Conservation (phyloP, 2,113 vertebrate genomes). For the Bubo scandiacus region DNA sequence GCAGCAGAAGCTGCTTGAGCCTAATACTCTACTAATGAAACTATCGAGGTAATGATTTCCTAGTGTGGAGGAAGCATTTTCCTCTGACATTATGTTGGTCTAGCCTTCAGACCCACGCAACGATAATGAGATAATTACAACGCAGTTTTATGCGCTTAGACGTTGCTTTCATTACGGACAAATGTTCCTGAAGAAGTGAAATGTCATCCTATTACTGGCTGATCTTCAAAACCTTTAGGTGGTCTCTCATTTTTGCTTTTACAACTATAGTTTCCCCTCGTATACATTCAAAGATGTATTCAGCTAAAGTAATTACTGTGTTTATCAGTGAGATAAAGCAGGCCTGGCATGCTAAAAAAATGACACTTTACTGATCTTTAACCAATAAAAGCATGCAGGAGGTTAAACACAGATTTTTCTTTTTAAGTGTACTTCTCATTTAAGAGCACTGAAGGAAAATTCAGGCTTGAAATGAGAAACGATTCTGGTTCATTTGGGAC, state of each 20-base stretch:
- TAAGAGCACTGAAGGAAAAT: background rate
- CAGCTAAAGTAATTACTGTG: background rate
- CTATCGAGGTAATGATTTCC: background rate
- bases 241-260: background rate
- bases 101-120: background rate
- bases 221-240: background rate
- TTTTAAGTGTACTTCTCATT: background rate
- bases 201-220: background rate
- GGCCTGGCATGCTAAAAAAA: background rate
- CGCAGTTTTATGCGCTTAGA: background rate
- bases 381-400: background rate
- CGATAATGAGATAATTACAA: background rate
- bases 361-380: background rate
- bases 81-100: background rate
- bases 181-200: background rate
- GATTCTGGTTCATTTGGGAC: background rate
- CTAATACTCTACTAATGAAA: background rate
- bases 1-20: background rate
- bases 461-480: background rate
- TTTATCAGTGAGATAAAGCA: background rate
- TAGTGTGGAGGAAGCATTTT: background rate
- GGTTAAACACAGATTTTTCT: background rate
- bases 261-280: fast-evolving
- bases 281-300: background rate
- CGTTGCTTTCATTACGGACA: background rate